Percentiles rank a stretch among this genome's conserved stretches.
phyloP scores from a whole-genome alignment of 2,113 vertebrate species.

The Pyxicephalus adspersus region DNA sequence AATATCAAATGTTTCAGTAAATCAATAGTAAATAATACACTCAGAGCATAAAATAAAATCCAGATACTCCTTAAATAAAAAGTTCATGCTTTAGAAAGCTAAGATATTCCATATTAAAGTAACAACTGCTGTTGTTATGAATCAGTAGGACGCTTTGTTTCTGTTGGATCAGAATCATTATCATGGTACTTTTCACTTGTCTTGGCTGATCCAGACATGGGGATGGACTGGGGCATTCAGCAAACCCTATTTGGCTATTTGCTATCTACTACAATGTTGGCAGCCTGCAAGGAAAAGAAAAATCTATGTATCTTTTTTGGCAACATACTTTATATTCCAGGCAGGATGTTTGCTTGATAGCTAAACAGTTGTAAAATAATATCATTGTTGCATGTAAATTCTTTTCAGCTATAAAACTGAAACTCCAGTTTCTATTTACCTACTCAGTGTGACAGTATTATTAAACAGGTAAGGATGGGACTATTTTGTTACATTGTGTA shows the following conservation, averaged over 20 bases:
- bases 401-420: conserved; percentile 71
- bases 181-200: neutral
- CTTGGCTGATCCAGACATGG: conserved; percentile 67
- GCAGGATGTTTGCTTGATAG: conserved; percentile 71
- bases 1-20: too few species aligned
- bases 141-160: neutral
- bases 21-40: too few species aligned
- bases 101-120: neutral
- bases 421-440: conserved; percentile 79
- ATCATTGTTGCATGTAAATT: conserved; percentile 83
- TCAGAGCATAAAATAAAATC: too few species aligned
- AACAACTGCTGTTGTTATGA: neutral
- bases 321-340: conserved; percentile 70
- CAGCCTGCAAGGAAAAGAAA: conserved; percentile 59
- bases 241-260: conserved; percentile 62
- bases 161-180: neutral
- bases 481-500: conserved; percentile 93
- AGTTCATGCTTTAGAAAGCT: too few species aligned
- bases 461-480: conserved; percentile 88
- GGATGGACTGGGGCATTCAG: conserved; percentile 56
- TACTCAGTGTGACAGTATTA: conserved; percentile 89
- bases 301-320: conserved; percentile 61
- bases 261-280: conserved; percentile 64
- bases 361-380: conserved; percentile 76
- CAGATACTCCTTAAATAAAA: too few species aligned